Base-by-base conservation (phyloP, 2,888 invertebrate species). In the Gymnosoma rotundatum region DNA sequence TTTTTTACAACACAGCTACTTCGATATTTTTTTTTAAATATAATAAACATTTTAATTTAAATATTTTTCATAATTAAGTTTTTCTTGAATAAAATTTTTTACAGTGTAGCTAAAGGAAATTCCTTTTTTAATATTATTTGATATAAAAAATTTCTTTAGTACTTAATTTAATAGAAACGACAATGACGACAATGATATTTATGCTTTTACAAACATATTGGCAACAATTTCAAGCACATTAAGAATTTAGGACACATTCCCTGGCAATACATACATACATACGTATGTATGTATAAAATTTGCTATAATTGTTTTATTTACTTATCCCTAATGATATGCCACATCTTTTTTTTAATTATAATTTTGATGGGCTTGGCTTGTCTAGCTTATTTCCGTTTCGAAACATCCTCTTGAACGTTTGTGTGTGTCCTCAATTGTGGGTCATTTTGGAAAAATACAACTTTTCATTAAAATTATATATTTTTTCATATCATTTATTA, bases 271-370 rank as follows among this genome's bases (percentile, higher is more conserved):
- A 56, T 6, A 45, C 45, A 48, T 16, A 14, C 25, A 25, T 25
- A n/a, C n/a, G n/a, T n/a, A n/a, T n/a, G n/a, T n/a, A n/a, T n/a
- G n/a, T n/a, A 25, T 2, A 60, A 52, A 54, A 42, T 50, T 12
- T 42, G 36, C 9, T 63, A 16, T 76, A 80, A 80, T 76, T 83
- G 83, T 76, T 76, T 83, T 76, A 80, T 83, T 75, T 80, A 76
- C 72, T 83, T 79, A 83, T 83, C 60, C 78, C 74, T 66, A 75
- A 72, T 79, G 67, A 73, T 79, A 73, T 52, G 66, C 66, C 60
- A 69, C 38, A 42, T 45, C n/a, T n/a, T 61, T 79, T 78, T 45
- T 76, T 6, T 50, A 25, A 20, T 75, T 69, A 67, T 36, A 67
- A 52, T 18, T 54, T 60, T 70, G 45, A 76, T 64, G 50, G 50